Base-by-base conservation (phyloP, 2,113 vertebrate genomes). In the Heloderma charlesbogerti region DNA sequence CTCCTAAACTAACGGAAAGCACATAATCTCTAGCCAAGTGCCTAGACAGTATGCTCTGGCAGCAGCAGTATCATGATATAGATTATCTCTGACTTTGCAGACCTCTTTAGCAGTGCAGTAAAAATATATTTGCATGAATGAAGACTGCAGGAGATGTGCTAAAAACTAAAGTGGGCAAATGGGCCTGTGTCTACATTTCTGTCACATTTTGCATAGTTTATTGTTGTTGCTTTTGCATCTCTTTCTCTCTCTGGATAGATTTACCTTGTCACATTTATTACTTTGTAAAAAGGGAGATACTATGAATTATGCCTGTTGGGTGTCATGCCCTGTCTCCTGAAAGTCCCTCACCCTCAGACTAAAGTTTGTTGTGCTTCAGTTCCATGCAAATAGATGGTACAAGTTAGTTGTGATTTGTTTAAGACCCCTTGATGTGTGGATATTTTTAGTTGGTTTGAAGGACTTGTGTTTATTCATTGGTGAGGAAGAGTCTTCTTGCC, bases 191-290 rank as follows among this genome's bases (percentile, higher is more conserved):
- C 92, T 93, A 87, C 84, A 89, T 92, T 92, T 12, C 72, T 95
- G 94, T 86, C 72, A 48, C 29, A 34, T 93, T 93, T 95, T 92
- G 89, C 89, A 94, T 93, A 88, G 54, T 48, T 51, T 20, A 40
- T 34, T 67, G 20, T 40, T 81, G 31, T 51, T 86, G 45, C 34
- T 12, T 72, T 13, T 54, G 20, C 25, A n/a, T 48, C 18, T 31
- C 48, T 66, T 31, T 48, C 9, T 51, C 31, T 75, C n/a, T 40
- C n/a, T 81, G 12, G 54, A n/a, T 81, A 31, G 54, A 54, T 84
- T 13, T 82, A 82, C 6, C 48, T 63, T 67, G 67, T 31, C 51
- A 87, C n/a, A 31, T 43, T 3, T 12, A 57, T 25, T 60, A 12
- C 18, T 74, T 74, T 80, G 29, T 27, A 37, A 48, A 69, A 48